phyloP scores from a whole-genome alignment of 2,797 vertebrate genomes.

The Ciconia nigra region DNA sequence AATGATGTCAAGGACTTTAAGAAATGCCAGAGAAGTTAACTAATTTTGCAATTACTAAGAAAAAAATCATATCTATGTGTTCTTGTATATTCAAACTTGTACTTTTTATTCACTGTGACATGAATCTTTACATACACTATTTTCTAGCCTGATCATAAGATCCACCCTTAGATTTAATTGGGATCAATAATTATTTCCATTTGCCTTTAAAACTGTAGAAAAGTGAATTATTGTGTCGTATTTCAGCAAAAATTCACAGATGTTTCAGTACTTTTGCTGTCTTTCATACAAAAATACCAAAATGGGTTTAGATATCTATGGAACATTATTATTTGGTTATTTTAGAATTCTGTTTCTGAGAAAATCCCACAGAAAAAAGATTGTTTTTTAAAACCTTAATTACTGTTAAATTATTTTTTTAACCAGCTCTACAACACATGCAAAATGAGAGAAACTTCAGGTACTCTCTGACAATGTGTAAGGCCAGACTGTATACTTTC shows the following conservation, averaged over 20 bases:
- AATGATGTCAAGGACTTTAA: background rate
- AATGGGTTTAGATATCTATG: background rate
- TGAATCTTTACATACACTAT: background rate
- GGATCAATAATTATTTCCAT: background rate
- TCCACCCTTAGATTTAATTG: background rate
- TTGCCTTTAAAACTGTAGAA: background rate
- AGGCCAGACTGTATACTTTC: background rate
- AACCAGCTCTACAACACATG: background rate
- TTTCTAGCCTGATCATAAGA: background rate
- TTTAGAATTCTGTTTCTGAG: background rate
- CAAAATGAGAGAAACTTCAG: background rate
- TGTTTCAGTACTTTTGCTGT: background rate
- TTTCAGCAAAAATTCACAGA: background rate
- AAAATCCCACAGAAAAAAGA: background rate
- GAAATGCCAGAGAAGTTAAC: background rate
- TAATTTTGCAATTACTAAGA: background rate
- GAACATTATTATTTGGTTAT: background rate
- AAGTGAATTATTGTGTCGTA: background rate
- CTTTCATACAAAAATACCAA: background rate
- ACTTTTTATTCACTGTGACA: background rate
- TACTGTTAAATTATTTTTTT: background rate
- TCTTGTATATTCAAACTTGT: background rate
- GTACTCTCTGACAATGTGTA: background rate
- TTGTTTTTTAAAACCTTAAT: background rate
- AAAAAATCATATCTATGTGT: background rate